Evolutionary conservation across 2,888 invertebrate genomes (phyloP), one percentile per base, ranked within the genome.

Genomic region (Spilosoma lubricipeda): DNA sequence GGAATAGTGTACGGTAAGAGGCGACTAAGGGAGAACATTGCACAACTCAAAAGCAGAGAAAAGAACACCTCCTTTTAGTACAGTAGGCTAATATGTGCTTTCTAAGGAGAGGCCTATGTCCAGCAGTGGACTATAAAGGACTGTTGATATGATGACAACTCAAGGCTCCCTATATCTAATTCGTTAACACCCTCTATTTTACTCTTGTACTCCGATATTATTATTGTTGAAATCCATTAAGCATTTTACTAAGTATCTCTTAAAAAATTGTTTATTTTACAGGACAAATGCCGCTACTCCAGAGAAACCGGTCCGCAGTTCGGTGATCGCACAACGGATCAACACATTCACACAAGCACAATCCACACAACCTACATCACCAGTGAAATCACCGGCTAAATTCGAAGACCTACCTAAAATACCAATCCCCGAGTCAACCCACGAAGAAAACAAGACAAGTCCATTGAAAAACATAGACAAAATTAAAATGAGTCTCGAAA

Each of bases 221-320:
- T 2, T 45, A 15, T 45, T 15, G 0, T 45, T 15, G 0, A 45
- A 45, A 3, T 15, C 5, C 13, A 0, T 42, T 42, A 2, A 42
- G 42, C 13, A 42, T 13, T 39, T 39, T 39, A 39, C 2, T 42
- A 42, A 1, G 42, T 36, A 4, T 36, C 36, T 36, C 36, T 36
- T 36, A 36, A 4, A 33, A 36, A 36, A 36, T 36, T 3, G 5
- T 36, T 36, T 36, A 42, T 42, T 79, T 84, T 75, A 13, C 88
- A 94, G 94, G 82, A 88, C 93, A 11, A 91, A 91, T 76, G 89
- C 93, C 11, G 81, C 75, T 48, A 90, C 96, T 73, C 97, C 97
- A 70, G 97, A 97, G 71, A 97, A 97, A 80, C 97, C 97, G 9
- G 95, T 96, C 45, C 96, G 97, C 67, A 97, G 96, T 89, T 97